Evolutionary conservation across 2,888 invertebrate genomes (phyloP).

Genomic region (Ochlodes sylvanus): DNA sequence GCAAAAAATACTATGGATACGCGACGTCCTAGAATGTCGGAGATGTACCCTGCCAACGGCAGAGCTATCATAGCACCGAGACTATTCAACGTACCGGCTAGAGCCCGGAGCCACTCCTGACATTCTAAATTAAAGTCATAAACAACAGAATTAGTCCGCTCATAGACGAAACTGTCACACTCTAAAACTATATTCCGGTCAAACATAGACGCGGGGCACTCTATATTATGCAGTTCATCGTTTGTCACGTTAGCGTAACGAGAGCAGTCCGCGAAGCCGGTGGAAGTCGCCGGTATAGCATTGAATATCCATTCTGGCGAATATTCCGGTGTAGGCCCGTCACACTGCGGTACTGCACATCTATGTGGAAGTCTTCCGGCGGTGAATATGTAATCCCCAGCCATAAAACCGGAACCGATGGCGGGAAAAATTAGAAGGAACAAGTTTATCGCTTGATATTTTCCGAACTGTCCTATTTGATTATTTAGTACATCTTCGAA

Average conservation of each 20-base stretch:
- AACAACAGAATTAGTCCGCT: constrained; percentile 69
- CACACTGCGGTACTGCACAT: constrained; percentile 68
- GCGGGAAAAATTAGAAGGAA: constrained; percentile 62
- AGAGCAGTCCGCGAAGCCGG: constrained; percentile 68
- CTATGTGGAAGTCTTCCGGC: constrained; percentile 68
- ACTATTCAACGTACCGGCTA: constrained; percentile 91
- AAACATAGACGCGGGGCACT: constrained; percentile 63
- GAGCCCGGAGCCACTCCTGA: constrained; percentile 88
- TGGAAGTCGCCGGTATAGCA: constrained; percentile 63
- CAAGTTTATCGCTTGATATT: constrained; percentile 67
- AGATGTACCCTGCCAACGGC: constrained; percentile 87
- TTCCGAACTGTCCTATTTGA: constrained; percentile 71
- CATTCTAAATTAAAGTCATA: constrained; percentile 76
- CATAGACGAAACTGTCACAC: constrained; percentile 70
- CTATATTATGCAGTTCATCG: constrained; percentile 44
- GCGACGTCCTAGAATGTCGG: constrained; percentile 84
- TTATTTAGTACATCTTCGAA: constrained; percentile 67
- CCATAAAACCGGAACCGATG: constrained; percentile 68
- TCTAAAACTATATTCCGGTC: constrained; percentile 58
- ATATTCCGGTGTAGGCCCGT: constrained; percentile 59
- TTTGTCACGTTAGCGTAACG: constrained; percentile 58
- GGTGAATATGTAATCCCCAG: constrained; percentile 74
- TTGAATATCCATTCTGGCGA: constrained; percentile 66
- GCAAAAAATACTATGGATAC: constrained; percentile 71
- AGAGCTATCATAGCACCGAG: constrained; percentile 89